These are phyloP conservation scores for Alosa alosa DNA, from an alignment of 2,113 vertebrate species.

Conservation along the genomic window DNA sequence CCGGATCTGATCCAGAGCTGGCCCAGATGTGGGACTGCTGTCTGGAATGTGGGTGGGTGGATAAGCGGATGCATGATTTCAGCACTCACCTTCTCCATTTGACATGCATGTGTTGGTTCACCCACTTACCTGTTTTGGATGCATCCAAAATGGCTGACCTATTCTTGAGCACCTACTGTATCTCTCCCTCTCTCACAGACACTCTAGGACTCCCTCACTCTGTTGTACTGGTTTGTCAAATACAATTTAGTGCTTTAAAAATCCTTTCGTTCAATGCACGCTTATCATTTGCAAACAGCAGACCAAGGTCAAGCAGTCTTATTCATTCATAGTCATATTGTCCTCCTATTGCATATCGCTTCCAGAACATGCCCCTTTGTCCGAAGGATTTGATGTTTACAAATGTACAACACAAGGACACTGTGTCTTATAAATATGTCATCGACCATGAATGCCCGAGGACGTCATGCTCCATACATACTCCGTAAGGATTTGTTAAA, in stretches of 20 bases:
- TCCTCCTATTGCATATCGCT: no score
- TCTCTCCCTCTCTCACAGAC: background rate
- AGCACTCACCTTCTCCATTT: no score
- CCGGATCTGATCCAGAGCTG: background rate
- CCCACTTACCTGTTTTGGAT: background rate
- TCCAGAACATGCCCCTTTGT: background rate
- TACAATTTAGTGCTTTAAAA: background rate
- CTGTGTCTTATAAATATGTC: background rate
- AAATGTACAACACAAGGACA: background rate
- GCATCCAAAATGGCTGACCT: conserved; percentile 6
- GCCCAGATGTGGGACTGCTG: background rate
- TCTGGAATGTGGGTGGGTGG: background rate
- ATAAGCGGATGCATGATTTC: background rate
- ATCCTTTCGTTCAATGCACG: no score
- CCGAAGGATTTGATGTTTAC: background rate
- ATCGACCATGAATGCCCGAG: background rate
- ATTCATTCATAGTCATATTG: no score
- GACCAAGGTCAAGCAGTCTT: no score
- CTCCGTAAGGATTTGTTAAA: background rate
- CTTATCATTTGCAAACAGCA: no score
- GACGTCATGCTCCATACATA: background rate
- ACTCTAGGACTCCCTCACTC: background rate
- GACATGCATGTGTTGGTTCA: background rate
- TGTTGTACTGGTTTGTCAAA: background rate
- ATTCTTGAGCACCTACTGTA: background rate